Percentiles rank a stretch among this genome's conserved stretches.
Evolutionary conservation across 2,797 vertebrate genomes (phyloP).

Genomic region (Fringilla coelebs): DNA sequence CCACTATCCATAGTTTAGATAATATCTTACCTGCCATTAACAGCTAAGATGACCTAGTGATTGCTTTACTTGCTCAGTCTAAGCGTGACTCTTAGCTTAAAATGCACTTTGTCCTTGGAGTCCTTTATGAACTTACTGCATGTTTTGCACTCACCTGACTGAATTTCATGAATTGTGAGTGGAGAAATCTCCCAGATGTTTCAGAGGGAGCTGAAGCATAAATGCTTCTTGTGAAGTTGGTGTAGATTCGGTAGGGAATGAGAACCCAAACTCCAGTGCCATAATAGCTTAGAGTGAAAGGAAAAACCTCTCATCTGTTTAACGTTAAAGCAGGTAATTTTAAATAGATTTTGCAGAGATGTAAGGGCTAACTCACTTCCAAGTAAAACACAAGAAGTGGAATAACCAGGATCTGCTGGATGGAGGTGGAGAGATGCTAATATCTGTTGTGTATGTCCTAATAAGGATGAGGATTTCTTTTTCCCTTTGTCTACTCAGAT

Average conservation of each 20-base stretch:
- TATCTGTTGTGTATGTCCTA: neutral
- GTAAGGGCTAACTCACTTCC: fast-evolving
- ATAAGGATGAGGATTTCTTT: too few species aligned
- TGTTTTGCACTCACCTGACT: neutral
- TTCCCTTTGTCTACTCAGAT: neutral
- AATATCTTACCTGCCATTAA: neutral
- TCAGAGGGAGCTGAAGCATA: neutral
- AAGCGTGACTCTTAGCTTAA: neutral
- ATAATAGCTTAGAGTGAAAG: neutral
- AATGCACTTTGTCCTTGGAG: neutral
- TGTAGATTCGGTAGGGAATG: neutral
- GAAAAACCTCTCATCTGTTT: neutral
- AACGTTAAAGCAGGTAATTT: neutral
- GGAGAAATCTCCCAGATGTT: fast-evolving
- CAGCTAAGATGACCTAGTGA: neutral
- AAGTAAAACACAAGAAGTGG: neutral
- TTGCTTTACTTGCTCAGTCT: neutral
- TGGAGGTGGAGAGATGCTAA: neutral
- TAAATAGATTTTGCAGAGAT: neutral
- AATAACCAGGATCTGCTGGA: neutral
- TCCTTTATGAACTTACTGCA: neutral
- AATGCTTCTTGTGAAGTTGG: neutral
- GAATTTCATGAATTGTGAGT: neutral
- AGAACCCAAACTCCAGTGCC: neutral
- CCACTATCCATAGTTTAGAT: neutral